Percentiles rank a stretch among this genome's conserved stretches.
Conservation (phyloP, 2,113 vertebrate genomes). For the Sylvilagus bachmani region DNA sequence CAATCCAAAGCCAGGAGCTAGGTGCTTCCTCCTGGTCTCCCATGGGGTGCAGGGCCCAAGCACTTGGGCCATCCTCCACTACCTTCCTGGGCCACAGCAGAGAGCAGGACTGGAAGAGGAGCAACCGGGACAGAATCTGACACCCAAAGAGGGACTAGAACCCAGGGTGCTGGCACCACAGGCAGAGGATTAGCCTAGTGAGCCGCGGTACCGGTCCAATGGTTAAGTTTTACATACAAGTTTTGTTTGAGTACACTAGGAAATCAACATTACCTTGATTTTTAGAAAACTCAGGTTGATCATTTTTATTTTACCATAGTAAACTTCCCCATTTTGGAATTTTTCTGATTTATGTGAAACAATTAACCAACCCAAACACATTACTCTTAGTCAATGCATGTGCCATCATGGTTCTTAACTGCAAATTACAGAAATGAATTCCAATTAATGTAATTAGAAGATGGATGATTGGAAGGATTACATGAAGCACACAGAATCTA, state of each 20-base stretch:
- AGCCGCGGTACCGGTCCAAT: too few species aligned
- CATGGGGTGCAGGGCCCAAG: too few species aligned
- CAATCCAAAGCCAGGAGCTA: too few species aligned
- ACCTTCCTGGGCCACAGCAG: too few species aligned
- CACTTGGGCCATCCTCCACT: too few species aligned
- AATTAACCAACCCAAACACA: neutral
- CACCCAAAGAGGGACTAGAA: too few species aligned
- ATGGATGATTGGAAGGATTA: neutral
- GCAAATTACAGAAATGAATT: neutral
- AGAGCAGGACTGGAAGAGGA: too few species aligned
- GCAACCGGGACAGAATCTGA: too few species aligned
- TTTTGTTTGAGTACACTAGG: neutral
- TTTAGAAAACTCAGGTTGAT: neutral
- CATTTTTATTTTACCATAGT: neutral
- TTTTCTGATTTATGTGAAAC: neutral
- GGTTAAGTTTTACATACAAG: neutral
- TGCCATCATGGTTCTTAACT: neutral
- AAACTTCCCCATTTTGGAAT: neutral
- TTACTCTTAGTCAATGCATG: neutral
- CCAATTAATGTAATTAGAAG: neutral
- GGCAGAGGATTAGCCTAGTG: too few species aligned
- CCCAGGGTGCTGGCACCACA: too few species aligned
- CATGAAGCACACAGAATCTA: neutral
- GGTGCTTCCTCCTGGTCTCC: too few species aligned
- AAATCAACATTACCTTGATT: neutral